phyloP scores from a whole-genome alignment of 2,797 vertebrate genomes.

The Myotis myotis region DNA sequence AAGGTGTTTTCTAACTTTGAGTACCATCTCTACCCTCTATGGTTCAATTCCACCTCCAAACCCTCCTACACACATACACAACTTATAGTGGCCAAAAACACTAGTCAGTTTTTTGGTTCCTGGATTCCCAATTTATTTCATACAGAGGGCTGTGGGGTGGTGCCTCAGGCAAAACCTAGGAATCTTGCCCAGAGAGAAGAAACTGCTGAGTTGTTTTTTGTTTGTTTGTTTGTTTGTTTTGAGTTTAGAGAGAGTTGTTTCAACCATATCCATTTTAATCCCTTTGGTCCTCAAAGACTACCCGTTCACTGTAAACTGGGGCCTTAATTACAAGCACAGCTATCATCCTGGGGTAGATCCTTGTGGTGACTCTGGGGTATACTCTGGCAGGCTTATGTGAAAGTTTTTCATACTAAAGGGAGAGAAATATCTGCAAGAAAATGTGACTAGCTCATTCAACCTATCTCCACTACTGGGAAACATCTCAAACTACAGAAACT shows the following conservation, averaged over 20 bases:
- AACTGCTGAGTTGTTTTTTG: neutral
- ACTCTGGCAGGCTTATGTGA: neutral
- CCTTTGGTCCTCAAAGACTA: neutral
- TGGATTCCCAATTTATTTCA: constrained; percentile 23
- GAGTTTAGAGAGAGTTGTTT: neutral
- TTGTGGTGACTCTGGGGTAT: neutral
- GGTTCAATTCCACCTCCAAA: neutral
- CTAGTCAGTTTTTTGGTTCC: neutral
- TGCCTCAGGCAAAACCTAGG: neutral
- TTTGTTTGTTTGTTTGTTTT: neutral
- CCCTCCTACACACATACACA: neutral
- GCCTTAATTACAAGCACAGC: constrained; percentile 6
- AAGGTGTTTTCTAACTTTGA: constrained; percentile 13
- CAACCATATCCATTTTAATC: neutral
- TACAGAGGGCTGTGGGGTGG: neutral
- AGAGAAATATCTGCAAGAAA: constrained; percentile 34
- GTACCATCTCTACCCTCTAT: neutral
- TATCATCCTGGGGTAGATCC: neutral
- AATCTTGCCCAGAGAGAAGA: neutral
- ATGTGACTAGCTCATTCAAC: neutral
- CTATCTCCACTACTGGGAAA: neutral
- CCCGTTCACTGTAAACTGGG: neutral
- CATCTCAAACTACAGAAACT: neutral
- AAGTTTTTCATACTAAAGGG: neutral
- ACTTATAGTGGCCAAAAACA: neutral